Base-by-base conservation (phyloP, 2,113 vertebrate species). In the Propithecus coquereli region DNA sequence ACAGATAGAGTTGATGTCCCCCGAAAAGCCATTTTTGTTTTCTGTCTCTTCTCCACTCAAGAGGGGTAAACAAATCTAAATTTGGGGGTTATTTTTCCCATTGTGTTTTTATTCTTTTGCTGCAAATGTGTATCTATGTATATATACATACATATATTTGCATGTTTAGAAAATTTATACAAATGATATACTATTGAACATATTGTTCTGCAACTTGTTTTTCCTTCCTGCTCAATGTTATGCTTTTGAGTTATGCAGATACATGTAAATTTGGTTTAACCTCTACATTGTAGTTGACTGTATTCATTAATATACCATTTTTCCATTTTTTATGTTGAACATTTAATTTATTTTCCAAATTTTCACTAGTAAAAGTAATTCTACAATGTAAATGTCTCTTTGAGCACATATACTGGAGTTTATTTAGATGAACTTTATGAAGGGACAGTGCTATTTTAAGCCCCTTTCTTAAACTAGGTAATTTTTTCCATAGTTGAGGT, bases 131-230 rank as follows among this genome's bases (percentile, higher is more conserved):
- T 83, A 80, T 50, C 47, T 95, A 7, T 91, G 87, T 76, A 76
- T 13, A 65, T 3, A 18, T 43, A 65, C 52, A 54, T 54, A 43
- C 22, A 73, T 50, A 96, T 30, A 57, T 86, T 45, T 94, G 14
- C 22, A 73, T 96, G 43, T 96, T 95, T 89, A 66, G 85, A 95
- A 91, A 65, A 27, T 57, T 71, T 43, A 52, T 85, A 71, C 23
- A 87, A 93, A 50, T 82, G 66, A 34, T 81, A 11, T 59, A 37
- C 47, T 63, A 40, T 47, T 85, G 43, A 77, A n/a, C 3, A 63
- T 88, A 52, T 34, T 86, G 63, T 80, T 86, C 30, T 93, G 2
- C 22, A 81, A 23, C 30, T 90, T 94, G 22, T 61, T 92, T 93
- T 87, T 74, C 25, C 54, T 83, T 85, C 23, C 80, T 30, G 63